Percentiles rank a stretch among this genome's conserved stretches.
phyloP scores from a whole-genome alignment of 2,797 vertebrate genomes.

The Sebastes ruberrimus region DNA sequence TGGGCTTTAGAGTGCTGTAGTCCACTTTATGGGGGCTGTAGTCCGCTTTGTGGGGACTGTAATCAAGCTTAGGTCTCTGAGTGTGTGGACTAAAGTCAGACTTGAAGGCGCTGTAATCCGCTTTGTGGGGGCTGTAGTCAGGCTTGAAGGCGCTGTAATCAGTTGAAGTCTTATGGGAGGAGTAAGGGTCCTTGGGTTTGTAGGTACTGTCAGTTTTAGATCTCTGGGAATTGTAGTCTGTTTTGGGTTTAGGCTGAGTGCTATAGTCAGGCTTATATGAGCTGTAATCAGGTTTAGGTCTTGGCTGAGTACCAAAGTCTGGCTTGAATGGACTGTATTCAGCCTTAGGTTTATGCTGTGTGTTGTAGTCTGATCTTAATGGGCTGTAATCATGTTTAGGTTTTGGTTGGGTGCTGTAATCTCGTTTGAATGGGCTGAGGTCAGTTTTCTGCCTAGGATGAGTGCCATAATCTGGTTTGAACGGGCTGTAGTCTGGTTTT shows the following conservation, averaged over 20 bases:
- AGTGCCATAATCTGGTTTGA: slow-evolving; percentile 81
- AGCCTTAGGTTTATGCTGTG: slow-evolving; percentile 70
- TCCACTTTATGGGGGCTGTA: slow-evolving; percentile 80
- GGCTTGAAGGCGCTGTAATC: slow-evolving; percentile 79
- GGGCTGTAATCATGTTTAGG: slow-evolving; percentile 81
- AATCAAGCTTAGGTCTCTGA: slow-evolving; percentile 82
- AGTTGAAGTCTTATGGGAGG: slow-evolving; percentile 69
- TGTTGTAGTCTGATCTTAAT: slow-evolving; percentile 79
- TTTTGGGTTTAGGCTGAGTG: slow-evolving; percentile 80
- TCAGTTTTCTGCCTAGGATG: slow-evolving; percentile 80
- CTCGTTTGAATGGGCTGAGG: slow-evolving; percentile 79
- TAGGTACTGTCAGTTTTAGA: slow-evolving; percentile 74
- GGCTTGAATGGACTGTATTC: slow-evolving; percentile 81
- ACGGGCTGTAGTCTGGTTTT: slow-evolving; percentile 80
- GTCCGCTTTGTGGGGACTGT: slow-evolving; percentile 79
- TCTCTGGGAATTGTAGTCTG: slow-evolving; percentile 78
- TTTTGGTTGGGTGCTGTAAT: slow-evolving; percentile 82
- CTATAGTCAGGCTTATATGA: slow-evolving; percentile 78
- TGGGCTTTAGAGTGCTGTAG: slow-evolving; percentile 83
- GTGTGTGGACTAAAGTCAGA: slow-evolving; percentile 80
- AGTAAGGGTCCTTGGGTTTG: slow-evolving; percentile 77
- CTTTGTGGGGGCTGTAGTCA: slow-evolving; percentile 78
- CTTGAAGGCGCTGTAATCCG: slow-evolving; percentile 81
- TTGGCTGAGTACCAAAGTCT: slow-evolving; percentile 76
- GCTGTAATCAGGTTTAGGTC: slow-evolving; percentile 78